Evolutionary conservation across 2,888 invertebrate species (phyloP).

Genomic region (Ichneumoninae sp.): DNA sequence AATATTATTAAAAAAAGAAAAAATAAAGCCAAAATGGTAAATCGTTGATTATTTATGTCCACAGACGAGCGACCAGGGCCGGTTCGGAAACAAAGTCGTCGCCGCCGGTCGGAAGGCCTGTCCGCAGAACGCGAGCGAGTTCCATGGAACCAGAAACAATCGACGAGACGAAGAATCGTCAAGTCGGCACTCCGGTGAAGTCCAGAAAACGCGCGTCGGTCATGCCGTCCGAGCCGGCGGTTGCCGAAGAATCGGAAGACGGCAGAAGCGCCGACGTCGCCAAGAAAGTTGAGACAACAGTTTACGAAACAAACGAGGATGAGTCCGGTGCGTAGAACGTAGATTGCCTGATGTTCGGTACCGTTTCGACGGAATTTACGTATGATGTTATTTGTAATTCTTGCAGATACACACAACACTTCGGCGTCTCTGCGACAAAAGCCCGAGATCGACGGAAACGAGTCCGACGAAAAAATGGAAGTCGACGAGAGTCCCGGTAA

Average conservation of each 20-base stretch:
- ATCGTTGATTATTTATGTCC: not conserved
- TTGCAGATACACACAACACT: slow-evolving; percentile 23
- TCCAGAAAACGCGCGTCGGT: slow-evolving; percentile 69
- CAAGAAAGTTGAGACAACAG: slow-evolving; percentile 37
- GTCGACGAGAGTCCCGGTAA: slow-evolving; percentile 56
- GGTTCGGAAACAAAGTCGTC: slow-evolving; percentile 78
- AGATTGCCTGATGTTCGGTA: not conserved
- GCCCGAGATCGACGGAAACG: slow-evolving; percentile 26
- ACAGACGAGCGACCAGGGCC: slow-evolving; percentile 73
- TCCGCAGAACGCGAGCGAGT: slow-evolving; percentile 77
- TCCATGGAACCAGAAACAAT: slow-evolving; percentile 74
- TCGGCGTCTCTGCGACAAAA: slow-evolving; percentile 37
- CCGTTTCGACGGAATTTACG: too few species aligned
- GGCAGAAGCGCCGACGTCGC: not conserved
- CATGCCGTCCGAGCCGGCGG: slow-evolving; percentile 70
- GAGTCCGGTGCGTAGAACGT: slow-evolving; percentile 34
- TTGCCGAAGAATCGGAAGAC: slow-evolving; percentile 72
- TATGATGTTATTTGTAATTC: not conserved
- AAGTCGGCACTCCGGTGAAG: slow-evolving; percentile 68
- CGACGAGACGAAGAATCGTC: slow-evolving; percentile 29
- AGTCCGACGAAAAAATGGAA: slow-evolving; percentile 50
- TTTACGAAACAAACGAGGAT: slow-evolving; percentile 54
- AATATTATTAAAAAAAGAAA: too few species aligned
- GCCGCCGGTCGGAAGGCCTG: slow-evolving; percentile 67
- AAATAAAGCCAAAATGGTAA: not conserved